Evolutionary conservation across 1,140 invertebrate species (phyloP), one percentile per base, ranked within the genome.

Genomic region (Acromyrmex heyeri): DNA sequence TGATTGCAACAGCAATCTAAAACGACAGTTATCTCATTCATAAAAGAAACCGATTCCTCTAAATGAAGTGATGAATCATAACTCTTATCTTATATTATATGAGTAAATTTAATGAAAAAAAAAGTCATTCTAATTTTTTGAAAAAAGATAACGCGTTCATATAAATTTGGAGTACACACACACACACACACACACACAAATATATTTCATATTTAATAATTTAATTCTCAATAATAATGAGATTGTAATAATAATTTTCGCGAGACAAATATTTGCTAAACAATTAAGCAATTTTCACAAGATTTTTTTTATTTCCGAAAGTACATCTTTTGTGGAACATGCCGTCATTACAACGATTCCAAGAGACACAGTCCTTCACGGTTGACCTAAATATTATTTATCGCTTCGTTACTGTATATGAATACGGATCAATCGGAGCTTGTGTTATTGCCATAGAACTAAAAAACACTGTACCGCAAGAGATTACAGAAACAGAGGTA

Each of bases 331-430:
- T 21, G 8, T 21, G 2, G 3, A n/a, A 21, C 38, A 59, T 38
- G 34, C 27, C 24, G 18, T 82, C 38, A 44, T n/a, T 7, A 8
- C 27, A 16, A 62, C 55, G 27, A 48, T 73, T 70, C 16, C n/a
- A 44, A 48, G 12, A 61, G 24, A 82, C 3, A 48, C n/a, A 53
- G 50, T 83, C n/a, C 55, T 75, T 83, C 55, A 83, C 44, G 55
- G 18, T 62, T 83, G 69, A 83, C 79, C 79, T 75, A 83, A 83
- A 82, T 82, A 79, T 70, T 10, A 70, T 12, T 79, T 16, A 55
- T 69, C 48, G 14, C 48, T 16, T 81, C 64, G 57, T 44, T 70
- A 81, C 0, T 21, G 16, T 16, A 16, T 24, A 50, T 6, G 76
- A 67, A 50, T 48, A 65, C 18, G 10, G 3, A 10, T 1, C 12